phyloP scores from a whole-genome alignment of 2,888 invertebrate genomes.

The Nephrotoma appendiculata region DNA sequence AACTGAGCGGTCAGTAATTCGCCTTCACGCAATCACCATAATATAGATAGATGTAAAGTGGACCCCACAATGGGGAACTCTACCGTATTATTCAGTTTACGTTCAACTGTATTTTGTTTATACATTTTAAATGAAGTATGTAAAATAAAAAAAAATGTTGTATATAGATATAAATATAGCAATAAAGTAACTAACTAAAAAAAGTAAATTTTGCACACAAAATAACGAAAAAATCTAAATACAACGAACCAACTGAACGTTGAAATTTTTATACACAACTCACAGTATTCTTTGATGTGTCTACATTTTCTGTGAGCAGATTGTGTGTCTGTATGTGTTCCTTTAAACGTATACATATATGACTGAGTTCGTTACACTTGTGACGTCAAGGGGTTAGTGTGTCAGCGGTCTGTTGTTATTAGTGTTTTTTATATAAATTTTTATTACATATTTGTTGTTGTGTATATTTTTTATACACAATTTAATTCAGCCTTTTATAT shows the following conservation, averaged over 20 bases:
- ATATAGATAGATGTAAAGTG: background rate
- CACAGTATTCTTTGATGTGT: background rate
- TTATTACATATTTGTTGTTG: background rate
- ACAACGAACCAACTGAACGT: background rate
- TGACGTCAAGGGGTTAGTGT: slow-evolving; percentile 7
- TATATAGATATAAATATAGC: background rate
- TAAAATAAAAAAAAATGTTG: background rate
- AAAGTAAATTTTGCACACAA: background rate
- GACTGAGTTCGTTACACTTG: slow-evolving; percentile 6
- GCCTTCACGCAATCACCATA: background rate
- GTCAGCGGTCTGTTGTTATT: slow-evolving; percentile 7
- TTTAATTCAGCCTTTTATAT: background rate
- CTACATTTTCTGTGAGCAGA: background rate
- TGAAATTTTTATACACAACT: background rate
- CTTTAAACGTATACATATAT: background rate
- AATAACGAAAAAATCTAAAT: background rate
- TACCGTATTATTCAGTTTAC: background rate
- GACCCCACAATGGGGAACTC: background rate
- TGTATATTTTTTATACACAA: background rate
- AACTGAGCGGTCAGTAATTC: background rate
- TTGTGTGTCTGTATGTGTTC: background rate
- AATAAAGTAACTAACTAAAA: background rate
- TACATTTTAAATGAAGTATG: background rate
- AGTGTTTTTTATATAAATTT: background rate
- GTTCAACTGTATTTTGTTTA: background rate